These are phyloP conservation scores for Drosophila rubida DNA, from an alignment of 2,888 invertebrate species.

Conservation along the genomic window DNA sequence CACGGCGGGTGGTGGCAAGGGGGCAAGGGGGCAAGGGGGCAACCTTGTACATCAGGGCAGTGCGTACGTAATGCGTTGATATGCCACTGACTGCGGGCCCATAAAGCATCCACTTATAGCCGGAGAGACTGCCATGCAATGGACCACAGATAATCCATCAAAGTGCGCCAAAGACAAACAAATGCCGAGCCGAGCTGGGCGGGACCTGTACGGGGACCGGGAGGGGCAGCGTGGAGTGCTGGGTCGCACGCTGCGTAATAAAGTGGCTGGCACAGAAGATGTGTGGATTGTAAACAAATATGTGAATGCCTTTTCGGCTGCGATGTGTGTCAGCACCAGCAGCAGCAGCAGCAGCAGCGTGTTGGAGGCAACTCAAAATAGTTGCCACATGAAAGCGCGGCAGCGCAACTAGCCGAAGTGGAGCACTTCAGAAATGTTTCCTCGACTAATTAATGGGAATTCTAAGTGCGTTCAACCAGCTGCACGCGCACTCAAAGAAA, in stretches of 20 bases:
- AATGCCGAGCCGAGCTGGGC: too few relatives aligned
- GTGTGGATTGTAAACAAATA: slow-evolving; percentile 50
- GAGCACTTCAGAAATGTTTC: slow-evolving; percentile 64
- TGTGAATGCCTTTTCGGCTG: slow-evolving; percentile 34
- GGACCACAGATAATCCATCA: slow-evolving; percentile 58
- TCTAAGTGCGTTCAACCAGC: slow-evolving; percentile 52
- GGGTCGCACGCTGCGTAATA: slow-evolving; percentile 39
- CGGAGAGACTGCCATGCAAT: slow-evolving; percentile 34
- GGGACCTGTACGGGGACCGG: too few relatives aligned
- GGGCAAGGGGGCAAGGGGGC: neutral
- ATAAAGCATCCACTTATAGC: slow-evolving; percentile 44
- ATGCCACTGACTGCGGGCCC: slow-evolving; percentile 28
- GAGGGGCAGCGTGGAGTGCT: neutral
- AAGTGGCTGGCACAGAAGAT: slow-evolving; percentile 42
- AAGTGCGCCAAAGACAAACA: slow-evolving; percentile 53
- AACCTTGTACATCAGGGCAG: slow-evolving; percentile 26
- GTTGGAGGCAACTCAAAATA: slow-evolving; percentile 59
- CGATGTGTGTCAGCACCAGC: slow-evolving; percentile 64
- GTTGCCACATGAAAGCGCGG: slow-evolving; percentile 54
- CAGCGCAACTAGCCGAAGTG: slow-evolving; percentile 41
- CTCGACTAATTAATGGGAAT: slow-evolving; percentile 65
- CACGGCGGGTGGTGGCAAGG: too few relatives aligned
- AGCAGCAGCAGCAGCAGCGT: slow-evolving; percentile 38
- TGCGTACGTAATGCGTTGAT: neutral
- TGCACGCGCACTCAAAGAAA: neutral